phyloP scores from a whole-genome alignment of 2,113 vertebrate genomes.

The Eudorcas thomsonii region DNA sequence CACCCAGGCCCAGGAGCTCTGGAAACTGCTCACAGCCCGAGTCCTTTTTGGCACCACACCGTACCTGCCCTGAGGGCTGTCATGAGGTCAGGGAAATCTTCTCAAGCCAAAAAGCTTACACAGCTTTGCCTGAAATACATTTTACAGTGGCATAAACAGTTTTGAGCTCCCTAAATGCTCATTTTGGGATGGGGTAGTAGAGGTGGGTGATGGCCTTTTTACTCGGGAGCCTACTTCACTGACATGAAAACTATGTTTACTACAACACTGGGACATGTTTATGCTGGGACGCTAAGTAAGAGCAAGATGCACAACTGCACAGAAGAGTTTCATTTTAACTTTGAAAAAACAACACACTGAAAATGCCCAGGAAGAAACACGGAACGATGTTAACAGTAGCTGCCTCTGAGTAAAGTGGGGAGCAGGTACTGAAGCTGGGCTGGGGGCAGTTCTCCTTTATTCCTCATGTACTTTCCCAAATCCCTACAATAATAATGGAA shows the following conservation, averaged over 20 bases:
- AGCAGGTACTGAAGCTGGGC: not conserved
- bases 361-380: accelerated
- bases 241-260: not conserved
- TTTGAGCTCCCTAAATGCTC: too few species aligned
- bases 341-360: too few species aligned
- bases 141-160: not conserved
- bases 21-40: not conserved
- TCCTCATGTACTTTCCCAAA: not conserved
- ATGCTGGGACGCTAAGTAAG: accelerated
- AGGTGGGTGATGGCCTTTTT: accelerated
- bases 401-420: not conserved
- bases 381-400: accelerated
- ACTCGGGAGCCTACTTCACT: not conserved
- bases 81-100: not conserved
- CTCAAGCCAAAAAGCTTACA: not conserved
- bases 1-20: not conserved
- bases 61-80: not conserved
- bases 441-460: not conserved
- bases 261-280: not conserved
- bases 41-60: not conserved
- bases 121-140: not conserved
- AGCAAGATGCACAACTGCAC: not conserved
- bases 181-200: accelerated
- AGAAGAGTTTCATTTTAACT: accelerated
- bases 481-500: not conserved